Evolutionary conservation across 1,140 invertebrate species (phyloP), one percentile per base, ranked within the genome.

Genomic region (Lutraria rhynchaena): DNA sequence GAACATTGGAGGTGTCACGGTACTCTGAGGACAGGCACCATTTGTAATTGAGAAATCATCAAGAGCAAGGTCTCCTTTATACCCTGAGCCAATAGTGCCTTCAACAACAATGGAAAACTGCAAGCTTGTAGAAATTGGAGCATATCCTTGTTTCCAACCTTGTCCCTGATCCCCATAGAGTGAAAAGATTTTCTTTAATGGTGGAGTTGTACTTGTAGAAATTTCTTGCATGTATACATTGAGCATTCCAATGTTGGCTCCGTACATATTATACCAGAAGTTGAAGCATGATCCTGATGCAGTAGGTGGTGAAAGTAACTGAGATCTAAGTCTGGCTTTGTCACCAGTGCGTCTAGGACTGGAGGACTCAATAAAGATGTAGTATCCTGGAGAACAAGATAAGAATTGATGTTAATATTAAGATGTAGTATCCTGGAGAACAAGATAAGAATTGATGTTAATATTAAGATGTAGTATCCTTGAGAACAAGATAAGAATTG

Each of bases 261-360:
- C 96, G 86, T 94, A 96, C 96, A 97, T 96, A 87, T 96, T 95
- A 87, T 93, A 95, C 93, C 94, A 96, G 88, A 97, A 96, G 13
- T 76, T 65, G 1, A 92, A 55, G 65, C 90, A 91, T 24, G 87
- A 83, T 9, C 35, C 70, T 19, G 57, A 29, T 2, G 82, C 76
- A 19, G 70, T 15, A 5, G 80, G 81, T n/a, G 75, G 22, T 3
- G 53, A 44, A 19, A 87, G 73, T 13, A 71, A 70, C 29, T 81
- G 71, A 19, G 88, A 87, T 41, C 75, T 78, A 11, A 89, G 77
- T 22, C 87, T 57, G 22, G 90, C 91, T 70, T 85, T 89, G 49
- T 92, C 86, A 13, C 86, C 89, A 22, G 81, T 60, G 29, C 82
- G 84, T 53, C 86, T 82, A 51, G 89, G 87, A 31, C 19, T 19